Conservation (phyloP, 2,888 invertebrate species). For the Lottia scabra region DNA sequence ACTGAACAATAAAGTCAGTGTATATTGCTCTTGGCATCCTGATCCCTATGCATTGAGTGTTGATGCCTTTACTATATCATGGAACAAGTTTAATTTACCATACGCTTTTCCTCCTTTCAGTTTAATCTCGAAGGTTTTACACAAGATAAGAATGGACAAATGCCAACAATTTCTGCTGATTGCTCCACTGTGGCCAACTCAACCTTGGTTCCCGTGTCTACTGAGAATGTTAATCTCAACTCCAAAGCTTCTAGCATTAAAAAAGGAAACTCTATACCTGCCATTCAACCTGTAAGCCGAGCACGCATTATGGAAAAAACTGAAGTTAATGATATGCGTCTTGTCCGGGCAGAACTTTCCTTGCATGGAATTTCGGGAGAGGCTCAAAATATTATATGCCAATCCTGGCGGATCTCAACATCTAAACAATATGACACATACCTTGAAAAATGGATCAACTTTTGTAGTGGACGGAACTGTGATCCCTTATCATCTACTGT, state of each 20-base stretch:
- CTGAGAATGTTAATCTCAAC: conserved; percentile 4
- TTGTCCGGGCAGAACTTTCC: not conserved
- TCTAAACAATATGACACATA: not conserved
- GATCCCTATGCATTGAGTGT: conserved; percentile 19
- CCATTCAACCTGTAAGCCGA: not conserved
- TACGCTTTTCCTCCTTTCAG: conserved; percentile 28
- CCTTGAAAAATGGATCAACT: not conserved
- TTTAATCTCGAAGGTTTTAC: conserved; percentile 10
- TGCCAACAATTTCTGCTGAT: conserved; percentile 13
- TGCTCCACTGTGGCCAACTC: conserved; percentile 25
- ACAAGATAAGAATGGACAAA: conserved; percentile 18
- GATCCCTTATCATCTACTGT: not conserved
- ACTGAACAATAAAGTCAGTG: not conserved
- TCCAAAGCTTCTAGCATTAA: not conserved
- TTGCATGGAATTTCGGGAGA: not conserved
- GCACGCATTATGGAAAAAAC: not conserved
- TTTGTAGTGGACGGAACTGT: not conserved
- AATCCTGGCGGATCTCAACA: not conserved
- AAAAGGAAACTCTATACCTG: not conserved
- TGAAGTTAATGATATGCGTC: not conserved
- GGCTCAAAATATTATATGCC: not conserved
- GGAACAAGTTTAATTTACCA: conserved; percentile 9
- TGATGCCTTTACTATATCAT: conserved; percentile 18
- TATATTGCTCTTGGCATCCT: not conserved
- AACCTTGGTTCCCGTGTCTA: conserved; percentile 21